Evolutionary conservation across 2,888 invertebrate species (phyloP).

Genomic region (Pristionchus japonicus): DNA sequence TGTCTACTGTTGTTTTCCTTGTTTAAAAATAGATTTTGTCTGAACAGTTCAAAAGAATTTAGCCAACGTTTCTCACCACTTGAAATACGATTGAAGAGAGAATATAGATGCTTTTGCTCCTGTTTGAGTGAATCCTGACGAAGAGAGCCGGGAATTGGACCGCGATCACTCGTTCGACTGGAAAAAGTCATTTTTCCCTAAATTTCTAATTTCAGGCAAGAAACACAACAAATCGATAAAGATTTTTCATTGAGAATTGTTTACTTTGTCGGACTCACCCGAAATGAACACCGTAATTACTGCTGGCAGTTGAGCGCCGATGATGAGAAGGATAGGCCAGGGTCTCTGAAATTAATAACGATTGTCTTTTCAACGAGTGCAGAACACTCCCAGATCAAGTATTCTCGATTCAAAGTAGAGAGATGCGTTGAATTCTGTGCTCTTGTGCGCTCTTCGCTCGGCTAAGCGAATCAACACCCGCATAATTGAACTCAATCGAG

Average conservation of each 20-base stretch:
- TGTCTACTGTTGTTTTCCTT: too few relatives aligned
- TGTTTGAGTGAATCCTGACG: neutral
- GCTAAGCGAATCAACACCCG: too few relatives aligned
- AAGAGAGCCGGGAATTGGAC: constrained; percentile 25
- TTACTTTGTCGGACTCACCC: neutral
- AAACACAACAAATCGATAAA: too few relatives aligned
- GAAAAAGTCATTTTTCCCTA: too few relatives aligned
- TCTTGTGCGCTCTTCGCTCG: too few relatives aligned
- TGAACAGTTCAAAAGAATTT: too few relatives aligned
- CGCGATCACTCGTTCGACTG: constrained; percentile 42
- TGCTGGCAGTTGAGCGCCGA: constrained; percentile 25
- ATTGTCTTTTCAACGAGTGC: neutral
- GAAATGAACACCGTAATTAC: constrained; percentile 8
- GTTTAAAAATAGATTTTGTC: too few relatives aligned
- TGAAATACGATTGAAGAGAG: neutral
- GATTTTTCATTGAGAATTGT: neutral
- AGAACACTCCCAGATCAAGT: neutral
- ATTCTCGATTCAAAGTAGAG: too few relatives aligned
- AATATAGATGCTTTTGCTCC: constrained; percentile 16
- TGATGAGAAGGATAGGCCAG: constrained; percentile 26
- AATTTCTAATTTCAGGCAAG: neutral
- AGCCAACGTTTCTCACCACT: neutral
- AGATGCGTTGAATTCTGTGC: too few relatives aligned
- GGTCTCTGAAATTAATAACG: constrained; percentile 39
- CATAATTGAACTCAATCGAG: too few relatives aligned